These are phyloP conservation scores for Coracias cyanogaster DNA, from an alignment of 2,797 vertebrate species.

Conservation along the genomic window DNA sequence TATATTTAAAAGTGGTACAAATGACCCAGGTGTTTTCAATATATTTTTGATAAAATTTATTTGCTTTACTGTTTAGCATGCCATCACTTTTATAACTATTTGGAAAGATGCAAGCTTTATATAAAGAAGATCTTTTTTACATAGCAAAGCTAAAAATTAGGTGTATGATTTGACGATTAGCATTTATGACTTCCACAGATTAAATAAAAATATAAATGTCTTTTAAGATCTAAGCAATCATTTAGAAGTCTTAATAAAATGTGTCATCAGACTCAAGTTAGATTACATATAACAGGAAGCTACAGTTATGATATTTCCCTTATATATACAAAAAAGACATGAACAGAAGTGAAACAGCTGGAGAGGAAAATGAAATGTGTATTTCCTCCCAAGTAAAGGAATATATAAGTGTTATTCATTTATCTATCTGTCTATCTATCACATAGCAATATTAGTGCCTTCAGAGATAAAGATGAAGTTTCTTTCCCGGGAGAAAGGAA, in stretches of 20 bases:
- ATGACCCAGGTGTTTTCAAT: neutral
- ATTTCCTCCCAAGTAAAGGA: constrained; percentile 47
- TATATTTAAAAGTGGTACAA: neutral
- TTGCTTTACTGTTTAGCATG: neutral
- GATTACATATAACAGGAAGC: constrained; percentile 15
- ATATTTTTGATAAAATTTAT: neutral
- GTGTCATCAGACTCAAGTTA: constrained; percentile 53
- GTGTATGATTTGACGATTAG: constrained; percentile 2
- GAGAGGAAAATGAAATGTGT: constrained; percentile 60
- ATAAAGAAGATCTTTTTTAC: neutral
- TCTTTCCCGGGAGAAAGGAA: neutral
- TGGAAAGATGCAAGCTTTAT: neutral
- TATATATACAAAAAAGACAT: neutral
- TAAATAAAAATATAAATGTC: constrained; percentile 67
- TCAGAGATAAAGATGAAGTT: neutral
- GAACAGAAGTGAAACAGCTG: constrained; percentile 55
- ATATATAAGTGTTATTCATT: neutral
- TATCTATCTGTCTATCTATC: neutral
- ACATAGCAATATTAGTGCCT: neutral
- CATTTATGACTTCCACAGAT: constrained; percentile 53
- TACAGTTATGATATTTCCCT: constrained; percentile 45
- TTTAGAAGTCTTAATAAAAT: constrained; percentile 57
- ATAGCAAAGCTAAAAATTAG: neutral
- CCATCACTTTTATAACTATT: neutral
- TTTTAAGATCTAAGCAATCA: constrained; percentile 52